A percentile compares a stretch with the other conserved stretches of the same genome.
These are phyloP conservation scores for Pycnomerus fuliginosus DNA, from an alignment of 2,888 invertebrate species.

Conservation along the genomic window DNA sequence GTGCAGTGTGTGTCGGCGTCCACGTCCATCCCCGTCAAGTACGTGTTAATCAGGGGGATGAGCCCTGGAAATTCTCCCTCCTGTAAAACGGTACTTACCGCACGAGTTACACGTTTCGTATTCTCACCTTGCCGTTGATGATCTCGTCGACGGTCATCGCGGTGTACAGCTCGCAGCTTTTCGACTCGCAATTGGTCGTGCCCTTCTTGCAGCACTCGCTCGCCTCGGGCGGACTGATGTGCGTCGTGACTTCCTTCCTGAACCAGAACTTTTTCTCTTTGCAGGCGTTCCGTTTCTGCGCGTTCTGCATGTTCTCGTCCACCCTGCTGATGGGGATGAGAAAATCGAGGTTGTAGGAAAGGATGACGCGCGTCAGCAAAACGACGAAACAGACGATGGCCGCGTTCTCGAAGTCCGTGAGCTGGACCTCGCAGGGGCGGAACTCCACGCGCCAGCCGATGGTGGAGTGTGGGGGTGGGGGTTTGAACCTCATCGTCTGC, in stretches of 20 bases:
- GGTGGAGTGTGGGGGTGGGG: constrained; percentile 91
- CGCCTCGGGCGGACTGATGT: constrained; percentile 53
- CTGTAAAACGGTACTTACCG: constrained; percentile 56
- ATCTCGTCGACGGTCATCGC: constrained; percentile 95
- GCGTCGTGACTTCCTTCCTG: constrained; percentile 71
- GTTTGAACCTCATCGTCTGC: constrained; percentile 99
- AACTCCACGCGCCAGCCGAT: constrained; percentile 99
- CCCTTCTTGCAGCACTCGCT: constrained; percentile 47
- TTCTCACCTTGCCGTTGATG: constrained; percentile 85
- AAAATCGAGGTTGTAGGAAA: constrained; percentile 94
- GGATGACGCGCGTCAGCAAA: constrained; percentile 91
- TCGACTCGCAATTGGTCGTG: constrained; percentile 34
- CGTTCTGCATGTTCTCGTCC: constrained; percentile 96
- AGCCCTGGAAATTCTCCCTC: constrained; percentile 91
- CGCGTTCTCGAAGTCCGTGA: constrained; percentile 99
- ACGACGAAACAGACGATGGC: constrained; percentile 98
- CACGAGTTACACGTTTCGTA: too few relatives aligned
- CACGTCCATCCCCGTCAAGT: constrained; percentile 92
- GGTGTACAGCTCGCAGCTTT: constrained; percentile 59
- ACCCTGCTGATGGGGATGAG: constrained; percentile 96
- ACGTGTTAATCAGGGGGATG: constrained; percentile 90
- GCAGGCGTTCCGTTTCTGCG: constrained; percentile 89
- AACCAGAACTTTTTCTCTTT: constrained; percentile 90
- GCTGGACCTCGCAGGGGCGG: constrained; percentile 96
- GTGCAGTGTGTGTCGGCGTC: constrained; percentile 98